Base-by-base conservation (phyloP, 2,113 vertebrate species). In the Neogale vison region DNA sequence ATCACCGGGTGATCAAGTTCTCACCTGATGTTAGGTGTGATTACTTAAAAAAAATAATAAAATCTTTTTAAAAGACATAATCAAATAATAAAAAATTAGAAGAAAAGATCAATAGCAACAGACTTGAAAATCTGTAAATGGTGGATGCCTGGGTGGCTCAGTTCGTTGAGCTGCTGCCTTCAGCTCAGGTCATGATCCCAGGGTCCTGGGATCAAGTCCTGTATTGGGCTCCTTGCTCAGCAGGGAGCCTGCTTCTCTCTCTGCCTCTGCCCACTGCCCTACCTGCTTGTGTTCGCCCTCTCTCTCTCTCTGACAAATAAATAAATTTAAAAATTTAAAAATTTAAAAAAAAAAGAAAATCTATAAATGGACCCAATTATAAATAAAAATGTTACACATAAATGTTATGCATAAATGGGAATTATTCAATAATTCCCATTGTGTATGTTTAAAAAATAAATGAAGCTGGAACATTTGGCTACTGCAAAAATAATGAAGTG, bases 81-180 rank as follows among this genome's bases (percentile, higher is more conserved):
- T 45, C 71, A 9, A 76, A 76, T 47, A 47, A 76, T 76, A 76
- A 94, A 97, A 85, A 85, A 83, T 72, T 61, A 63, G 17, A 88
- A 93, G 67, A 76, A 82, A 96, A 97, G 31, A 96, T 96, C 26
- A 89, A 89, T 80, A 77, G 79, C 92, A 97, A n/a, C 4, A 63
- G 72, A 88, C 84, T 0, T 77, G 6, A 96, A 90, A 91, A 87
- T 65, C 34, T 57, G 92, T 57, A 96, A 82, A 86, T 3, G 87
- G 34, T 13, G 47, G 12, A 50, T 2, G 47, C 47, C 13, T 50
- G 12, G 47, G 47, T 13, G 47, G 47, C 47, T 50, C 47, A 50
- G 47, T 50, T 50, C 12, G 3, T 14, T 14, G 12, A 50, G 47
- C 47, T 50, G 47, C 47, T 50, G 47, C 12, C 47, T 50, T 50